These are phyloP conservation scores for Numida meleagris DNA, from an alignment of 2,113 vertebrate species.

Conservation along the genomic window DNA sequence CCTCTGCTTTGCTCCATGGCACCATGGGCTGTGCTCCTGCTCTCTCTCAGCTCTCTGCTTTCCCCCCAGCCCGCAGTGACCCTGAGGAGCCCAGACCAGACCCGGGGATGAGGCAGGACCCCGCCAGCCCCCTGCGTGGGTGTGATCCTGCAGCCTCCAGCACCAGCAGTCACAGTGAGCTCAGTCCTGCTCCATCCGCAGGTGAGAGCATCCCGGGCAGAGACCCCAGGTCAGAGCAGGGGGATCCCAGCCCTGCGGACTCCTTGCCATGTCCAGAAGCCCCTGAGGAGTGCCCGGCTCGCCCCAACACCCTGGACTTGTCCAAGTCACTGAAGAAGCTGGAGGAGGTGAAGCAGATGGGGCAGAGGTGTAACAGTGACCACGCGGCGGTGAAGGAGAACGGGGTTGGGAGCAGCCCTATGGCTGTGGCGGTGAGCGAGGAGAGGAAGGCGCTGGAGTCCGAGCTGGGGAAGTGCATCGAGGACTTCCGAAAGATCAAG, in stretches of 20 bases:
- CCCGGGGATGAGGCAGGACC: fast-evolving
- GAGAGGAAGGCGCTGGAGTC: conserved; percentile 34
- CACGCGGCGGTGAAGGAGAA: background rate
- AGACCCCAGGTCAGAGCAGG: fast-evolving
- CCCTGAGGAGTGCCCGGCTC: background rate
- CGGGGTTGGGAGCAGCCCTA: background rate
- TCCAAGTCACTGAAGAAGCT: background rate
- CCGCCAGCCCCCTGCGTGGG: fast-evolving
- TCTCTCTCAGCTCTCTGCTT: background rate
- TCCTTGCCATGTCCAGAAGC: background rate
- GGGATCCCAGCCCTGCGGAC: background rate
- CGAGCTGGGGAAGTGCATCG: conserved; percentile 67
- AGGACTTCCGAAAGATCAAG: conserved; percentile 69
- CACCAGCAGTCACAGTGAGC: fast-evolving
- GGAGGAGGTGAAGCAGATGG: background rate
- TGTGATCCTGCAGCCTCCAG: fast-evolving
- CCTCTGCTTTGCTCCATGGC: background rate
- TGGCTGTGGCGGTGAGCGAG: fast-evolving
- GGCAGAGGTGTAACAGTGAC: background rate
- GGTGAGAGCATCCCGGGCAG: background rate
- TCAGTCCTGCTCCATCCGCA: fast-evolving
- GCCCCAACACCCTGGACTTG: conserved; percentile 49
- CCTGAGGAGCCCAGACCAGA: background rate
- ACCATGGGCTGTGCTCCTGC: fast-evolving
- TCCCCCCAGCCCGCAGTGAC: background rate